These are phyloP conservation scores for Forbesichthys agassizii DNA, from an alignment of 2,113 vertebrate species.

Conservation along the genomic window DNA sequence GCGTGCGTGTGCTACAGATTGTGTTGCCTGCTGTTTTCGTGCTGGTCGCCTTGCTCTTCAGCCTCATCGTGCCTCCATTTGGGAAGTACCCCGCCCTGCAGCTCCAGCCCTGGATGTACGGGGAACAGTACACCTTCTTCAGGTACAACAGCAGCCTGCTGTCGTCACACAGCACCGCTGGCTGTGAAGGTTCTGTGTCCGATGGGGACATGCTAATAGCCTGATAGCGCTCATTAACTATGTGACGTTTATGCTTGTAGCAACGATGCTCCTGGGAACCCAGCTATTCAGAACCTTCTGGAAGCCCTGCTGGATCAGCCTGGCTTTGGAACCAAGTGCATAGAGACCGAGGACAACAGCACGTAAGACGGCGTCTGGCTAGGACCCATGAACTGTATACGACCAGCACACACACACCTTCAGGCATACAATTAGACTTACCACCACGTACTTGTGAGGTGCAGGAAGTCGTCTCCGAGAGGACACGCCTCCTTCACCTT, in stretches of 20 bases:
- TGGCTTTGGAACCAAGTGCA: slow-evolving; percentile 77
- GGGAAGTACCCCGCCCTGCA: slow-evolving; percentile 80
- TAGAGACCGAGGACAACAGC: slow-evolving; percentile 52
- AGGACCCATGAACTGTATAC: not conserved
- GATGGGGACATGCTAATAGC: not conserved
- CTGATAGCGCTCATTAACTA: not conserved
- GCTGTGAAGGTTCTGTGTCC: not conserved
- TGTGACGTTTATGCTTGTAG: slow-evolving; percentile 61
- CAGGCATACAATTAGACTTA: too few species aligned
- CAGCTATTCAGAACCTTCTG: slow-evolving; percentile 64
- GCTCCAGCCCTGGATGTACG: slow-evolving; percentile 86
- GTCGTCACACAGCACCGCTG: not conserved
- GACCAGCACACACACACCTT: too few species aligned
- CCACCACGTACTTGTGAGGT: too few species aligned
- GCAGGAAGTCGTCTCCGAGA: too few species aligned
- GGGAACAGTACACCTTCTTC: slow-evolving; percentile 86
- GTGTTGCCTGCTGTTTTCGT: slow-evolving; percentile 88
- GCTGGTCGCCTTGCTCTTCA: slow-evolving; percentile 85
- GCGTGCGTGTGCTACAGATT: slow-evolving; percentile 71
- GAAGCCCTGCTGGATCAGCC: slow-evolving; percentile 77
- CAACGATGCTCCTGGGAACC: slow-evolving; percentile 77
- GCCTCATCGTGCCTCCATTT: slow-evolving; percentile 83
- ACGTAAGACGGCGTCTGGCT: slow-evolving; percentile 49
- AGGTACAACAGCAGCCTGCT: slow-evolving; percentile 72
- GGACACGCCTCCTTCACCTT: too few species aligned